Evolutionary conservation across 1,140 invertebrate genomes (phyloP), one percentile per base, ranked within the genome.

Genomic region (Trichogramma pretiosum): DNA sequence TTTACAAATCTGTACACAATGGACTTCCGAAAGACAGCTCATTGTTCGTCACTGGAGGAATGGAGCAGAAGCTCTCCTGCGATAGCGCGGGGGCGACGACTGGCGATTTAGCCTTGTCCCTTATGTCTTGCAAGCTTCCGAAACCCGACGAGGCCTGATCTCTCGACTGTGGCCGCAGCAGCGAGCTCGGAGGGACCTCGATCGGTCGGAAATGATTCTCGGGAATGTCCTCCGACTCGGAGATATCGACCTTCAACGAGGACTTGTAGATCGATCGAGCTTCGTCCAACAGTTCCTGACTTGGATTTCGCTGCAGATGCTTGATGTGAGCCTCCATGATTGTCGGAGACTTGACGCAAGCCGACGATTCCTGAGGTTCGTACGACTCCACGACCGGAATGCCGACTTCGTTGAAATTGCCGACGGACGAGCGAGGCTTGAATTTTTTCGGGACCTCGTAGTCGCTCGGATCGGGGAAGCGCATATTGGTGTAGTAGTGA

Each of bases 321-420:
- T 55, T 53, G 19, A 33, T 24, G n/a, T n/a, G n/a, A 2, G 49
- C 33, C 41, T 56, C 51, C 41, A 54, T 53, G 33, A 60, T 54
- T 1, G 53, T 36, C 7, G 60, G 54, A 1, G 58, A 42, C 23
- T 54, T 40, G 2, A 55, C 23, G 0, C 49, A 52, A 14, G 26
- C 22, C 28, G 45, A 59, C 1, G 53, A 53, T 17, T 22, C 44
- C 9, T 32, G 45, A 7, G 23, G 17, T 38, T 52, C 42, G 26
- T 55, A 55, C 18, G 35, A 36, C 14, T 63, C 46, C 1, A 64
- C 37, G 26, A 65, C 51, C 4, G 70, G 70, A 48, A 72, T 68
- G 11, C 70, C 70, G 40, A 72, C 39, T 58, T 71, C 65, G 37
- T 72, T 72, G 21, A 72, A 72, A 38, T 71, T 59, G 0, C 68